Percentiles rank a stretch among this genome's conserved stretches.
These are phyloP conservation scores for Helicolenus hilgendorfi DNA, from an alignment of 2,797 vertebrate species.

Conservation along the genomic window DNA sequence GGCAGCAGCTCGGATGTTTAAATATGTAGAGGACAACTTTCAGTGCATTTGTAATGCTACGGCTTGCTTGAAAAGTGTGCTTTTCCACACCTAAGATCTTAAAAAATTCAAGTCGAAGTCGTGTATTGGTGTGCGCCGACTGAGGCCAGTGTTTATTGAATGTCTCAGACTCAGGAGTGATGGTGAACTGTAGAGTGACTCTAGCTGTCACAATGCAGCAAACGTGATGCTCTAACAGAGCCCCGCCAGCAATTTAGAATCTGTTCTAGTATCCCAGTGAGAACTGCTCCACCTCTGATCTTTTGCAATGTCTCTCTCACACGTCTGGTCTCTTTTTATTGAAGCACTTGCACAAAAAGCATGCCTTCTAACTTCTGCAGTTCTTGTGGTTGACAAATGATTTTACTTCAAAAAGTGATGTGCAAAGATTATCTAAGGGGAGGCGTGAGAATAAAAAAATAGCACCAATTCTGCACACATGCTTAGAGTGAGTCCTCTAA, in stretches of 20 bases:
- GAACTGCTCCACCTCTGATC: conserved; percentile 8
- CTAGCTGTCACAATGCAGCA: conserved; percentile 37
- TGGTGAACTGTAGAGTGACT: conserved; percentile 31
- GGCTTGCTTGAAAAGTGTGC: conserved; percentile 14
- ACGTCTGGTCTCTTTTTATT: background rate
- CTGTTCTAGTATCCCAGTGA: background rate
- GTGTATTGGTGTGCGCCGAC: conserved; percentile 31
- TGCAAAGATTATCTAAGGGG: background rate
- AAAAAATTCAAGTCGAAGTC: conserved; percentile 47
- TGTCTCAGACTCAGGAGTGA: conserved; percentile 13
- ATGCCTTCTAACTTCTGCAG: background rate
- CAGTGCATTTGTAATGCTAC: background rate
- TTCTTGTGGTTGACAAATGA: background rate
- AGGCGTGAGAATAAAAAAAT: background rate
- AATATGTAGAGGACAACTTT: conserved; percentile 57
- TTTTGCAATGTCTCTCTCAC: background rate
- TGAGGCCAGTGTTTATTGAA: conserved; percentile 34
- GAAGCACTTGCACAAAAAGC: background rate
- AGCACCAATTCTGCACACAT: background rate
- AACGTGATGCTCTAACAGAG: conserved; percentile 23
- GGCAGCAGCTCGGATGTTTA: conserved; percentile 48
- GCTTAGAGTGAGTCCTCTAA: background rate
- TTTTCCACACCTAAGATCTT: conserved; percentile 47
- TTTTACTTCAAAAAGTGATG: background rate
- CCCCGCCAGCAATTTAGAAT: background rate